A percentile compares a stretch with the other conserved stretches of the same genome.
These are phyloP conservation scores for Xanthorhoe spadicearia DNA, from an alignment of 2,888 invertebrate species.

Conservation along the genomic window DNA sequence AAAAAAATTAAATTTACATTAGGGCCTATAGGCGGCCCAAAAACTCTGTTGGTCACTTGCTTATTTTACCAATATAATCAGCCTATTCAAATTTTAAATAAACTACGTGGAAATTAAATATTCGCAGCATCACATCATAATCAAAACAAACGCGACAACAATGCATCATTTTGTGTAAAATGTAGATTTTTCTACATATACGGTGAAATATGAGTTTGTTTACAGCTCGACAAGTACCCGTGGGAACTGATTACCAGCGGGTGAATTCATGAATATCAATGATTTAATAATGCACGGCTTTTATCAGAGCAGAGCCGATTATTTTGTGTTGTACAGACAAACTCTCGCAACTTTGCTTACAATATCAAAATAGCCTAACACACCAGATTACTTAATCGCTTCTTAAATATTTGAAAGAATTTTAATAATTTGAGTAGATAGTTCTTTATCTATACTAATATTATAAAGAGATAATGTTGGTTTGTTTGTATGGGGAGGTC, in stretches of 20 bases:
- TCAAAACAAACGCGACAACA: conserved; percentile 20
- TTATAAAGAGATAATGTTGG: too few relatives aligned
- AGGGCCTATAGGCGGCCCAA: too few relatives aligned
- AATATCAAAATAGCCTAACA: too few relatives aligned
- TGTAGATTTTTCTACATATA: conserved; percentile 32
- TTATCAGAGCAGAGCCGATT: conserved; percentile 32
- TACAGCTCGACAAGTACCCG: conserved; percentile 42
- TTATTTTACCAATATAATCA: too few relatives aligned
- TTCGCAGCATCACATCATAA: not conserved
- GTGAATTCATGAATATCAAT: conserved; percentile 55
- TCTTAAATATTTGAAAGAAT: too few relatives aligned
- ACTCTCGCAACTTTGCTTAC: too few relatives aligned
- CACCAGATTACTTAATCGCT: too few relatives aligned
- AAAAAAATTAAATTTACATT: too few relatives aligned
- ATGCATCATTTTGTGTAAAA: conserved; percentile 34
- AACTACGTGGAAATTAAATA: not conserved
- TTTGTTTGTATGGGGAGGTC: too few relatives aligned
- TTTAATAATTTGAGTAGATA: too few relatives aligned
- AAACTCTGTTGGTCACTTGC: too few relatives aligned
- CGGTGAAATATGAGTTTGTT: conserved; percentile 46
- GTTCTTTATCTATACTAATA: too few relatives aligned
- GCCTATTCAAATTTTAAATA: not conserved
- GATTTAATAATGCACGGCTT: conserved; percentile 45
- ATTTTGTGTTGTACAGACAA: conserved; percentile 6
- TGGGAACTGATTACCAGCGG: conserved; percentile 48